Conservation (phyloP, 2,888 invertebrate genomes). For the Plutella xylostella region DNA sequence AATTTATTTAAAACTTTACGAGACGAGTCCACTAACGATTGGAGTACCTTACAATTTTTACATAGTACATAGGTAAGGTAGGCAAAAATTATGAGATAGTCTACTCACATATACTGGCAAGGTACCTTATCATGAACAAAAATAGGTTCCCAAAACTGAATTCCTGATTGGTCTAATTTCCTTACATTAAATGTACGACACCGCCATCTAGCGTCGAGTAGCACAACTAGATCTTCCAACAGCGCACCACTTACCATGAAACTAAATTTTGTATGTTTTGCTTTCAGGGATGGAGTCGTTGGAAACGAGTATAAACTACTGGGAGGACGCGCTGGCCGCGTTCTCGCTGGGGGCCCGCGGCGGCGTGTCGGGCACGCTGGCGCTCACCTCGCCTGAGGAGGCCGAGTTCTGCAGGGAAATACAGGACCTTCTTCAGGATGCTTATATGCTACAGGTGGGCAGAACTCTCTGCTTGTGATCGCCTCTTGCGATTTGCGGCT, state of each 20-base stretch:
- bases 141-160: conserved; percentile 11
- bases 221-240: not conserved
- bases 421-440: conserved; percentile 84
- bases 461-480: no score
- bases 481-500: not conserved
- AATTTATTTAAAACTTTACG: no score
- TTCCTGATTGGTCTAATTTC: not conserved
- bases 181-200: not conserved
- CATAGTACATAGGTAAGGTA: no score
- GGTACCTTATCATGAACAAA: no score
- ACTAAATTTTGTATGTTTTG: not conserved
- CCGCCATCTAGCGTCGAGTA: conserved; percentile 2
- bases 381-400: conserved; percentile 85
- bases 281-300: conserved; percentile 89
- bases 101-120: no score
- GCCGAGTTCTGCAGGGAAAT: conserved; percentile 87
- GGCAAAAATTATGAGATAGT: no score
- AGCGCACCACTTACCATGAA: not conserved
- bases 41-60: no score
- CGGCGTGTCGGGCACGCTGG: conserved; percentile 66
- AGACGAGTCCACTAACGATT: no score
- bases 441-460: conserved; percentile 76
- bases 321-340: conserved; percentile 93
- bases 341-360: conserved; percentile 75
- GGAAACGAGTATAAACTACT: conserved; percentile 91